Evolutionary conservation across 2,797 vertebrate genomes (phyloP).

Genomic region (Fringilla coelebs): DNA sequence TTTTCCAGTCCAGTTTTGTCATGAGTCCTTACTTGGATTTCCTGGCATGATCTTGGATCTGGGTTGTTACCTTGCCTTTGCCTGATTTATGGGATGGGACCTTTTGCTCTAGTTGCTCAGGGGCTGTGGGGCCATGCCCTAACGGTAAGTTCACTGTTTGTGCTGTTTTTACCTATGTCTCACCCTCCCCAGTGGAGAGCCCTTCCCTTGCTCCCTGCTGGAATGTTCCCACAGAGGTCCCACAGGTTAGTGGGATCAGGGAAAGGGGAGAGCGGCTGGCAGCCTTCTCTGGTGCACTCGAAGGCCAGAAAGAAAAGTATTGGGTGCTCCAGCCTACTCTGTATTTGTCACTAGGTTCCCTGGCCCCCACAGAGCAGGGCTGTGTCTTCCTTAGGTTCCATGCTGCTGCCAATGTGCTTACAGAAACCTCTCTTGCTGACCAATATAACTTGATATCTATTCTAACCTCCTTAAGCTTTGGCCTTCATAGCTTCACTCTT

Average conservation of each 20-base stretch:
- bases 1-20: background rate
- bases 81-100: background rate
- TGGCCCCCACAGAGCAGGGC: accelerated
- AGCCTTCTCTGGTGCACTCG: background rate
- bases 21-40: background rate
- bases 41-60: background rate
- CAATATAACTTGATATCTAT: accelerated
- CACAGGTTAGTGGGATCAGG: background rate
- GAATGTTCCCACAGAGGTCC: accelerated
- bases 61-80: background rate
- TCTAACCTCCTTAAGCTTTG: background rate
- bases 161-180: background rate
- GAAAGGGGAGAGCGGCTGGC: background rate
- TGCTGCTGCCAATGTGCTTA: background rate
- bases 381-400: background rate
- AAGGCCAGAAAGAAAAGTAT: background rate
- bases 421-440: background rate
- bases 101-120: background rate
- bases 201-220: background rate
- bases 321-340: background rate
- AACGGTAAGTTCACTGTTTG: background rate
- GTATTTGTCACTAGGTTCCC: background rate
- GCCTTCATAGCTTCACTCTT: background rate
- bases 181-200: background rate
- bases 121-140: background rate